A percentile compares a stretch with the other conserved stretches of the same genome.
phyloP scores from a whole-genome alignment of 92 coral and sea anemone species.

The Galaxea fascicularis region DNA sequence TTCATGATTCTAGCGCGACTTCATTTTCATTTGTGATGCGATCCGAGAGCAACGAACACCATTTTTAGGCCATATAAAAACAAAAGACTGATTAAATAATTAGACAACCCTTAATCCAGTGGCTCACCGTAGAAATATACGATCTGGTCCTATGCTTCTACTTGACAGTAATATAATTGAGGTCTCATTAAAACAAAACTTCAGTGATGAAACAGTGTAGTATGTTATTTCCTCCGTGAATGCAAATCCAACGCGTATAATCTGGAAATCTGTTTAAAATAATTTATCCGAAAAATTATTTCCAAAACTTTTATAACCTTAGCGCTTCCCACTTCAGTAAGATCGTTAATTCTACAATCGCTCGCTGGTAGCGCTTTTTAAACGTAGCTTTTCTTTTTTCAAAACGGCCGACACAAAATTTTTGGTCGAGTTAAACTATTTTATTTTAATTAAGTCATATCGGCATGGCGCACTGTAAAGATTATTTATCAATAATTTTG shows the following conservation, averaged over 20 bases:
- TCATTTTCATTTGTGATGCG: too few species aligned
- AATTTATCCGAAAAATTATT: not conserved
- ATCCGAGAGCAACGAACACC: too few species aligned
- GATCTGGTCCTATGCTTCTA: not conserved
- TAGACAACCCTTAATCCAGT: too few species aligned
- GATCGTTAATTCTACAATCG: not conserved
- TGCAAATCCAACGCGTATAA: not conserved
- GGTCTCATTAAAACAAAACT: not conserved
- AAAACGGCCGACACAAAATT: not conserved
- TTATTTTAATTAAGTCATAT: not conserved
- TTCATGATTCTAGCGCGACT: too few species aligned
- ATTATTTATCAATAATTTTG: not conserved
- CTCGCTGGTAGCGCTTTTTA: not conserved
- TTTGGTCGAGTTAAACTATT: not conserved
- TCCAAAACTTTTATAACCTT: not conserved
- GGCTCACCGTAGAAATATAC: not conserved
- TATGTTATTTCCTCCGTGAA: not conserved
- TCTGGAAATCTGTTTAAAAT: not conserved
- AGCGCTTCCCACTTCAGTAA: not conserved
- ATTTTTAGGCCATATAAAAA: too few species aligned
- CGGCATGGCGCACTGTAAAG: not conserved
- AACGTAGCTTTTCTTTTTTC: not conserved
- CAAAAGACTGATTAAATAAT: too few species aligned
- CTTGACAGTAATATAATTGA: not conserved
- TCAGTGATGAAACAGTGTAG: slow-evolving; percentile 7